Percentiles rank a stretch among this genome's conserved stretches.
These are phyloP conservation scores for Coleophora deauratella DNA, from an alignment of 2,888 invertebrate genomes.

Conservation along the genomic window DNA sequence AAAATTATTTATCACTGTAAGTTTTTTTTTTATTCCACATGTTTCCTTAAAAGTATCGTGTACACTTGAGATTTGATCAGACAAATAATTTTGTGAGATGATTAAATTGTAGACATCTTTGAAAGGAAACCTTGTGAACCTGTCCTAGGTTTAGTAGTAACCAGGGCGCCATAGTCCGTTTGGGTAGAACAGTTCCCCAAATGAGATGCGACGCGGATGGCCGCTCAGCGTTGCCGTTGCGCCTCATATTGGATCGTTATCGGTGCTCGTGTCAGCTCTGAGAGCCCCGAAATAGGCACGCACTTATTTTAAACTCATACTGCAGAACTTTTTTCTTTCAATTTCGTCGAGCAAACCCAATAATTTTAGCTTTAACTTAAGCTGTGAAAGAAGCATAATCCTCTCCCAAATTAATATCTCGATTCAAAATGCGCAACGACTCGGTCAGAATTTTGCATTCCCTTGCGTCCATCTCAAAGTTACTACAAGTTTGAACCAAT, in stretches of 20 bases:
- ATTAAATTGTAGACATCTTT: too few relatives aligned
- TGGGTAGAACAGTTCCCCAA: constrained; percentile 29
- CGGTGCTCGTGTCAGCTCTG: neutral
- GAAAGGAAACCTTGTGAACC: constrained; percentile 6
- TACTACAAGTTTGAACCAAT: constrained; percentile 28
- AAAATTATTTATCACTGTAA: too few relatives aligned
- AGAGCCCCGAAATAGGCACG: too few relatives aligned
- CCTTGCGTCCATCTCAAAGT: constrained; percentile 33
- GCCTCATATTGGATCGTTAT: constrained; percentile 40
- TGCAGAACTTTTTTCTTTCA: too few relatives aligned
- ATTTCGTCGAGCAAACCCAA: too few relatives aligned
- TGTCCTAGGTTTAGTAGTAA: constrained; percentile 12
- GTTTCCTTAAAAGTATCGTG: too few relatives aligned
- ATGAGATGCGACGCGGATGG: constrained; percentile 43
- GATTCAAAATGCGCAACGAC: constrained; percentile 32
- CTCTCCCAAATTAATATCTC: constrained; percentile 42
- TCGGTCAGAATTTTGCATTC: constrained; percentile 31
- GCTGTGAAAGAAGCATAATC: constrained; percentile 17
- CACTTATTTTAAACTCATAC: too few relatives aligned
- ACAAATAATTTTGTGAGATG: too few relatives aligned
- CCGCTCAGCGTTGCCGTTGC: constrained; percentile 49
- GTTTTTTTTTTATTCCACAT: constrained; percentile 1
- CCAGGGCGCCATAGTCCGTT: constrained; percentile 15
- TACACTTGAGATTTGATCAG: too few relatives aligned
- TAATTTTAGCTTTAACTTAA: constrained; percentile 3